Conservation (phyloP, 2,113 vertebrate genomes). For the Melanerpes aurifrons region DNA sequence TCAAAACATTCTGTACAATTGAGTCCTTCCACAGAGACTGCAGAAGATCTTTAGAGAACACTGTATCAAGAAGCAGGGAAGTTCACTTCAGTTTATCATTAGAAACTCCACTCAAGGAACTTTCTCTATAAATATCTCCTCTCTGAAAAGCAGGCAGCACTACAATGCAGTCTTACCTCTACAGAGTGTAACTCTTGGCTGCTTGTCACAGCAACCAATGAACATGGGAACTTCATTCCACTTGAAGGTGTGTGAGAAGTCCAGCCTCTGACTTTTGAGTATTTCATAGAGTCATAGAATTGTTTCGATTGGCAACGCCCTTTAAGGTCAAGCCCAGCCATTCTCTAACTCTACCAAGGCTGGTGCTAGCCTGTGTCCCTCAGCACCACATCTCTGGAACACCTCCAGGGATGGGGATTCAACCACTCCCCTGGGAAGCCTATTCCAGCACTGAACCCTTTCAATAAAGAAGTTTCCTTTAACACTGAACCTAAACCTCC, state of each 20-base stretch:
- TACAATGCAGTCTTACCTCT: background rate
- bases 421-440: too few relatives aligned
- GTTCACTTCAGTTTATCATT: background rate
- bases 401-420: too few relatives aligned
- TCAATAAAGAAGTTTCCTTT: too few relatives aligned
- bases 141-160: background rate
- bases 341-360: too few relatives aligned
- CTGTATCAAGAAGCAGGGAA: background rate
- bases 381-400: too few relatives aligned
- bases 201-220: background rate
- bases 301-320: too few relatives aligned
- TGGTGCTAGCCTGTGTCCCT: too few relatives aligned
- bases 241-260: background rate
- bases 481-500: too few relatives aligned
- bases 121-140: background rate
- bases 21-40: background rate
- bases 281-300: background rate
- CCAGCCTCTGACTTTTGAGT: background rate
- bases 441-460: too few relatives aligned
- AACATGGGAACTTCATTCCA: background rate
- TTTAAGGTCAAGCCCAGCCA: too few relatives aligned
- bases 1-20: background rate
- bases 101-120: background rate
- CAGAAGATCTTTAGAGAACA: background rate
- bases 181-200: background rate